These are phyloP conservation scores for Euplagia quadripunctaria DNA, from an alignment of 2,888 invertebrate genomes.

Conservation along the genomic window DNA sequence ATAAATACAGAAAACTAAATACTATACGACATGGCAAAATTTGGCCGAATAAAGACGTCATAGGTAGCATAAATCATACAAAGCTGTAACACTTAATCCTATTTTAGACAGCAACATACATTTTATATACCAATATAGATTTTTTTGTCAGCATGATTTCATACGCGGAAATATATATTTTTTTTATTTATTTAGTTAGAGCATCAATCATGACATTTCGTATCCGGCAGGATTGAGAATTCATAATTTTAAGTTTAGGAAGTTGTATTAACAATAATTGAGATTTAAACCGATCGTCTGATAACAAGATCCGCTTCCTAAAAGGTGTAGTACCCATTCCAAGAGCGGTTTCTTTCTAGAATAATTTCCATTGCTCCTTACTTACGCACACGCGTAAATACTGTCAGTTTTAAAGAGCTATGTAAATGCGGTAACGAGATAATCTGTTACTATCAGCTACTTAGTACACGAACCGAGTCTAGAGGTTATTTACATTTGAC, in stretches of 20 bases:
- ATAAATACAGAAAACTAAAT: too few relatives aligned
- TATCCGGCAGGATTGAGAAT: slow-evolving; percentile 80
- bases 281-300: slow-evolving; percentile 67
- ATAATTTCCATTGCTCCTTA: slow-evolving; percentile 63
- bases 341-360: slow-evolving; percentile 46
- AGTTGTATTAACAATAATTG: slow-evolving; percentile 75
- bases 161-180: slow-evolving; percentile 76
- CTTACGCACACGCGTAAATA: slow-evolving; percentile 40
- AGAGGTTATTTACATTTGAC: slow-evolving; percentile 87
- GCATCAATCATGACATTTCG: slow-evolving; percentile 73
- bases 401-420: slow-evolving; percentile 54
- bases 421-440: slow-evolving; percentile 59
- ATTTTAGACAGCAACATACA: slow-evolving; percentile 37
- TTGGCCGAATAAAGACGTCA: background rate
- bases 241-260: slow-evolving; percentile 79
- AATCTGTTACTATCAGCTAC: slow-evolving; percentile 63
- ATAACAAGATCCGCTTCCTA: slow-evolving; percentile 82
- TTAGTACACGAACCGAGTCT: slow-evolving; percentile 68
- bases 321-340: slow-evolving; percentile 53
- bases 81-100: slow-evolving; percentile 46
- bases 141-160: slow-evolving; percentile 68
- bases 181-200: slow-evolving; percentile 60
- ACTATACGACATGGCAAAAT: background rate
- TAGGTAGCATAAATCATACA: slow-evolving; percentile 25
- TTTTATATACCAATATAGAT: slow-evolving; percentile 58